Conservation (phyloP, 2,888 invertebrate genomes). For the Teleiodes luculella region DNA sequence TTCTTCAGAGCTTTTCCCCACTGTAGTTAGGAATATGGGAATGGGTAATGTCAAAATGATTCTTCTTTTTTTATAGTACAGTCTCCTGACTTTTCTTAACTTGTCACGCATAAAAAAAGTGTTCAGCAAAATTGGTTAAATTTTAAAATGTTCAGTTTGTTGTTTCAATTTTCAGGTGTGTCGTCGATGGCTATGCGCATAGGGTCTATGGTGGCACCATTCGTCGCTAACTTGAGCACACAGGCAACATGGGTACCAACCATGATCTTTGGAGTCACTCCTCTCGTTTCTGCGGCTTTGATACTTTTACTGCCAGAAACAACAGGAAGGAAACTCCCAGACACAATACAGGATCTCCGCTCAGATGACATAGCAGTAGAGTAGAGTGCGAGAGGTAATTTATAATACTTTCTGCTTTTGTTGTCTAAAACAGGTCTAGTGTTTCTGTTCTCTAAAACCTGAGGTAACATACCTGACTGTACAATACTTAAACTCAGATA, state of each 20-base stretch:
- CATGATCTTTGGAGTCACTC: conserved; percentile 83
- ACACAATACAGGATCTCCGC: conserved; percentile 85
- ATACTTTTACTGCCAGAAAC: conserved; percentile 88
- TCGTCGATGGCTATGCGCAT: conserved; percentile 90
- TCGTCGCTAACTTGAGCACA: conserved; percentile 81
- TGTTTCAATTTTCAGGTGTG: conserved; percentile 61
- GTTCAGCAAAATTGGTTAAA: background rate
- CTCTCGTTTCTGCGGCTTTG: conserved; percentile 81
- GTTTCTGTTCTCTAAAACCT: too few relatives aligned
- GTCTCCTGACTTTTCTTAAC: too few relatives aligned
- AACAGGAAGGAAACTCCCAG: conserved; percentile 83
- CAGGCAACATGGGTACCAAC: conserved; percentile 82
- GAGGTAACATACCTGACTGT: too few relatives aligned
- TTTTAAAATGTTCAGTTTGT: background rate
- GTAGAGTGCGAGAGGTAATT: too few relatives aligned
- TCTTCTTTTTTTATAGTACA: too few relatives aligned
- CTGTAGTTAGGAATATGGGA: conserved; percentile 90
- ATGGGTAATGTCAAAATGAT: conserved; percentile 79
- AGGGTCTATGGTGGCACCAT: conserved; percentile 91
- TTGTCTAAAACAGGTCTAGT: too few relatives aligned
- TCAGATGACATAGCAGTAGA: background rate
- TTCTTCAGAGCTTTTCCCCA: conserved; percentile 92
- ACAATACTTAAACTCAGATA: too few relatives aligned
- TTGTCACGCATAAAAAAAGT: too few relatives aligned
- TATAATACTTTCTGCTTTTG: too few relatives aligned